These are phyloP conservation scores for Montifringilla adamsi DNA, from an alignment of 2,113 vertebrate species.

Conservation along the genomic window DNA sequence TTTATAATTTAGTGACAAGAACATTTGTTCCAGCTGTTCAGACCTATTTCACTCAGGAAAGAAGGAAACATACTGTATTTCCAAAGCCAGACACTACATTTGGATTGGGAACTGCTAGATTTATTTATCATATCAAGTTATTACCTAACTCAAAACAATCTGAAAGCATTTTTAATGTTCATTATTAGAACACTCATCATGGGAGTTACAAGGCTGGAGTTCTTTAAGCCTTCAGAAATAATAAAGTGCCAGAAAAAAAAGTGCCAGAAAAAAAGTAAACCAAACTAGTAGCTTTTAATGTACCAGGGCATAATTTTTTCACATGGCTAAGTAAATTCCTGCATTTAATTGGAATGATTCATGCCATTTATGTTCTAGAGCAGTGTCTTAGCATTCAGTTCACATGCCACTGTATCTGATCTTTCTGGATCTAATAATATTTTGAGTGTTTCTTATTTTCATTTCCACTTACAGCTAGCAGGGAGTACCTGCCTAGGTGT, in stretches of 20 bases:
- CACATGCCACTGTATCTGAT: neutral
- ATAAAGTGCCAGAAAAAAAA: neutral
- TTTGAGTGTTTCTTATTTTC: neutral
- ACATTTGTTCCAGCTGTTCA: constrained; percentile 65
- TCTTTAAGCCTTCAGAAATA: constrained; percentile 32
- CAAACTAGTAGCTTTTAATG: constrained; percentile 2
- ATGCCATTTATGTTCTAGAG: neutral
- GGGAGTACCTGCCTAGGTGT: neutral
- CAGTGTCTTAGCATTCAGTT: neutral
- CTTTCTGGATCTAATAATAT: neutral
- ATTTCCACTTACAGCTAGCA: neutral
- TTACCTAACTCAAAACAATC: constrained; percentile 63
- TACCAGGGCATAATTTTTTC: neutral
- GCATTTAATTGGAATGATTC: constrained; percentile 20
- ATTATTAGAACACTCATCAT: constrained; percentile 58
- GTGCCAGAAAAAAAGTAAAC: constrained; percentile 15
- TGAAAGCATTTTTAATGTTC: constrained; percentile 42
- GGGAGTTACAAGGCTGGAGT: neutral
- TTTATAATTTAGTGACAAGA: constrained; percentile 66
- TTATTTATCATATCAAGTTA: constrained; percentile 54
- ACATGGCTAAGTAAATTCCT: neutral
- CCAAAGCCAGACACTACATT: constrained; percentile 23
- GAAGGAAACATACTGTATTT: neutral
- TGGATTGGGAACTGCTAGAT: constrained; percentile 6
- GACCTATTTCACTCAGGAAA: neutral